Conservation (phyloP, 1,140 invertebrate species). For the Pinna nobilis region DNA sequence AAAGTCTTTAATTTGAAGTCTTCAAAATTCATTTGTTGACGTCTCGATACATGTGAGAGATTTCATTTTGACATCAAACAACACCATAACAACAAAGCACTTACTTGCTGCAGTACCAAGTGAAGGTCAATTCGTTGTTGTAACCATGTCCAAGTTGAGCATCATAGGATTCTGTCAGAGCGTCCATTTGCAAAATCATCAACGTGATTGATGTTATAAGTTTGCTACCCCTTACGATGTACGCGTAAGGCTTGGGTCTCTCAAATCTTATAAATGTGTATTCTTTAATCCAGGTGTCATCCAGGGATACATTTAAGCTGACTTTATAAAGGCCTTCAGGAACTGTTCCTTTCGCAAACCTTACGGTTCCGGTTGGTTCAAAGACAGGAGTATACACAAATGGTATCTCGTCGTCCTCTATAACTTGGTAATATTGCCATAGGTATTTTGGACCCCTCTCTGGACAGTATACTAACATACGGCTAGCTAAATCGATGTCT, state of each 20-base stretch:
- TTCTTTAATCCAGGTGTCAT: slow-evolving; percentile 32
- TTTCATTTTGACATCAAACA: neutral
- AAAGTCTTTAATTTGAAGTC: neutral
- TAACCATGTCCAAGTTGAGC: slow-evolving; percentile 14
- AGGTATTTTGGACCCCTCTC: slow-evolving; percentile 13
- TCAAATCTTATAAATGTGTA: slow-evolving; percentile 34
- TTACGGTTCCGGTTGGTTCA: slow-evolving; percentile 14
- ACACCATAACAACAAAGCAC: neutral
- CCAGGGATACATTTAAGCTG: slow-evolving; percentile 28
- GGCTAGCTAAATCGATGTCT: slow-evolving; percentile 30
- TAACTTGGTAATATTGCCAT: slow-evolving; percentile 18
- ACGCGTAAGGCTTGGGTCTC: slow-evolving; percentile 26
- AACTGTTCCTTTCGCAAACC: slow-evolving; percentile 15
- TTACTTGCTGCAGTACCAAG: slow-evolving; percentile 24
- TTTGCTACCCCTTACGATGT: slow-evolving; percentile 21
- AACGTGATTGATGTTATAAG: neutral
- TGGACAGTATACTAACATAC: slow-evolving; percentile 32
- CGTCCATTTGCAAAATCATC: slow-evolving; percentile 4
- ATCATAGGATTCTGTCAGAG: slow-evolving; percentile 13
- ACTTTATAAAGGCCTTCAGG: slow-evolving; percentile 22
- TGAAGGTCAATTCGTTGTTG: neutral
- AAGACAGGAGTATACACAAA: slow-evolving; percentile 14
- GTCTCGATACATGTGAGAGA: neutral
- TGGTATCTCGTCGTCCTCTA: neutral
- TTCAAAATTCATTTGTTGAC: neutral